A percentile compares a stretch with the other conserved stretches of the same genome.
Evolutionary conservation across 1,140 invertebrate species (phyloP).

Genomic region (Hyphantria cunea): DNA sequence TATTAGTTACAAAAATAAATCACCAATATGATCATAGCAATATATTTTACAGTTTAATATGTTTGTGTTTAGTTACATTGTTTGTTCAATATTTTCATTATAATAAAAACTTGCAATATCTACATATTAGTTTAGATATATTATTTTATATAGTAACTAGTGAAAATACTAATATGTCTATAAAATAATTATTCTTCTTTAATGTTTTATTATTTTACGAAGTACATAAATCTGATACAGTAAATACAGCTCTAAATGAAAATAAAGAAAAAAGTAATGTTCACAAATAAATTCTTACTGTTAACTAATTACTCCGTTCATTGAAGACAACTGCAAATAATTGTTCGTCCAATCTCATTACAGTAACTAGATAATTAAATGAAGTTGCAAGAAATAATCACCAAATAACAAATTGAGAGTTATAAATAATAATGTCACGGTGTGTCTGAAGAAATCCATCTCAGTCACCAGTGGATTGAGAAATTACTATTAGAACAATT

Average conservation of each 20-base stretch:
- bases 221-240: background rate
- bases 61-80: too few species aligned
- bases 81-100: too few species aligned
- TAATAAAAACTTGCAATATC: too few species aligned
- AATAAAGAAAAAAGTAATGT: background rate
- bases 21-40: too few species aligned
- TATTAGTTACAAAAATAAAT: too few species aligned
- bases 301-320: slow-evolving; percentile 6
- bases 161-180: too few species aligned
- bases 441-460: slow-evolving; percentile 57
- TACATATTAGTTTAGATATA: too few species aligned
- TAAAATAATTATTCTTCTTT: too few species aligned
- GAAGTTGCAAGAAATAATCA: slow-evolving; percentile 21
- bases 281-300: background rate
- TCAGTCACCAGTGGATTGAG: slow-evolving; percentile 56
- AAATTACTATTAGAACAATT: slow-evolving; percentile 71
- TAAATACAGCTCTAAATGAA: background rate
- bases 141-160: too few species aligned
- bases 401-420: slow-evolving; percentile 34
- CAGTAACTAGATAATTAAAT: slow-evolving; percentile 29
- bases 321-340: background rate
- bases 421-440: slow-evolving; percentile 47
- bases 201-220: too few species aligned
- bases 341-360: slow-evolving; percentile 7
- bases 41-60: too few species aligned